These are phyloP conservation scores for Pelosia muscerda DNA, from an alignment of 2,888 invertebrate genomes.

Conservation along the genomic window DNA sequence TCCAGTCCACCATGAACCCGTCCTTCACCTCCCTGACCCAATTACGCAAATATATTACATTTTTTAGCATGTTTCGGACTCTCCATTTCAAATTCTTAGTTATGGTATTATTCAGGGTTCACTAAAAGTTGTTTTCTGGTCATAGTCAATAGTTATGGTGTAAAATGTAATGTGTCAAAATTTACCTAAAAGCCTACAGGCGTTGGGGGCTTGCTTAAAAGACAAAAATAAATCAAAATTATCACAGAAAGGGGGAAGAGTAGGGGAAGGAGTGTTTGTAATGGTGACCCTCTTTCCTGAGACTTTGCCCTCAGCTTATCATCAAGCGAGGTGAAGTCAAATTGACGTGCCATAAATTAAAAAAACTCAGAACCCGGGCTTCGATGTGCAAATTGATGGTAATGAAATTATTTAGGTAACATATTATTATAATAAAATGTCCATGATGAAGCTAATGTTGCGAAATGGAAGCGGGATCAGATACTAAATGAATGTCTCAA, in stretches of 20 bases:
- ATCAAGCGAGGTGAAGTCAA: too few relatives aligned
- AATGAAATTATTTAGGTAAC: neutral
- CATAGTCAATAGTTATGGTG: neutral
- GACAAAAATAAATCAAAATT: neutral
- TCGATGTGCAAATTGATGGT: too few relatives aligned
- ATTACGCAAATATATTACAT: conserved; percentile 69
- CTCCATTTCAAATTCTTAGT: conserved; percentile 2
- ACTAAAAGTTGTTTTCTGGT: neutral
- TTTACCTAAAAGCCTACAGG: too few relatives aligned
- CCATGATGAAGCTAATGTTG: conserved; percentile 46
- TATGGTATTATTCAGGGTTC: neutral
- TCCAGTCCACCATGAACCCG: conserved; percentile 62
- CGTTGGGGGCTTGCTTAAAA: neutral
- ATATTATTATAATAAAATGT: conserved; percentile 26
- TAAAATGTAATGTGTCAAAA: too few relatives aligned
- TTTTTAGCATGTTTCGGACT: conserved; percentile 36
- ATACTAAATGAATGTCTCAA: neutral
- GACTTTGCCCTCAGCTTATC: too few relatives aligned
- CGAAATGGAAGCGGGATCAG: conserved; percentile 31
- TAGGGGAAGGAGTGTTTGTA: too few relatives aligned
- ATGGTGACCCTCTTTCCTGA: too few relatives aligned
- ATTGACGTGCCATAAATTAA: too few relatives aligned
- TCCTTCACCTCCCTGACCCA: conserved; percentile 79
- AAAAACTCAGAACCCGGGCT: too few relatives aligned
- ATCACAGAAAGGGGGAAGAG: neutral